Base-by-base conservation (phyloP, 2,113 vertebrate genomes). In the Oophaga pumilio region DNA sequence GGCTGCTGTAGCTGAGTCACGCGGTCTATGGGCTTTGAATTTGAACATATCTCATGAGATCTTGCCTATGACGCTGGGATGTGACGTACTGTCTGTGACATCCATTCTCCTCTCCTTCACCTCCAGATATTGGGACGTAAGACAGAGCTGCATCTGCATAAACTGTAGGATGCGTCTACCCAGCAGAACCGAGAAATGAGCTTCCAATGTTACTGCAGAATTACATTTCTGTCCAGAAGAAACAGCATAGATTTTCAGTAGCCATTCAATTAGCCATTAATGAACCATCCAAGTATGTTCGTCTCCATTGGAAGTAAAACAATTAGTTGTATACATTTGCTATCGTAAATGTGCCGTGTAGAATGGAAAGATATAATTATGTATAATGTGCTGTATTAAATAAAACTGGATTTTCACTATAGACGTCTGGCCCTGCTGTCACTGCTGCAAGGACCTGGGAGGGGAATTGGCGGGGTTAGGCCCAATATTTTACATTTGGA, bases 1-100 rank as follows among this genome's bases (percentile, higher is more conserved):
- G n/a, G 59, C 33, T 66, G 85, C n/a, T 15, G 56, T 76, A 74
- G 28, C 71, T 86, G 85, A 86, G 52, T 87, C 77, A 87, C 66
- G 33, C 64, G 15, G 52, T 87, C 77, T 81, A 43, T 68, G 15
- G 77, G 78, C 43, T 60, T 60, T 24, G 85, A 80, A 87, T 87
- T 60, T 82, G 53, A 71, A 74, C 53, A 81, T 22, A 52, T 87
- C 85, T 66, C 76, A 15, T 74, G 64, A 28, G 85, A 60, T 81
- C 9, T 24, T 87, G 78, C 26, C 62, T 43, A 56, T 87, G 78
- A 81, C 53, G 62, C 78, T 60, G 33, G 18, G 18, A 4, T 22
- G 78, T 81, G 77, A 82, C 85, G 78, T 60, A 24, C 64, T 8
- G 66, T 73, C 85, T 59, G 77, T 81, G 85, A 87, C 85, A 73